These are phyloP conservation scores for Marcusenius ussheri DNA, from an alignment of 2,113 vertebrate species.

Conservation along the genomic window DNA sequence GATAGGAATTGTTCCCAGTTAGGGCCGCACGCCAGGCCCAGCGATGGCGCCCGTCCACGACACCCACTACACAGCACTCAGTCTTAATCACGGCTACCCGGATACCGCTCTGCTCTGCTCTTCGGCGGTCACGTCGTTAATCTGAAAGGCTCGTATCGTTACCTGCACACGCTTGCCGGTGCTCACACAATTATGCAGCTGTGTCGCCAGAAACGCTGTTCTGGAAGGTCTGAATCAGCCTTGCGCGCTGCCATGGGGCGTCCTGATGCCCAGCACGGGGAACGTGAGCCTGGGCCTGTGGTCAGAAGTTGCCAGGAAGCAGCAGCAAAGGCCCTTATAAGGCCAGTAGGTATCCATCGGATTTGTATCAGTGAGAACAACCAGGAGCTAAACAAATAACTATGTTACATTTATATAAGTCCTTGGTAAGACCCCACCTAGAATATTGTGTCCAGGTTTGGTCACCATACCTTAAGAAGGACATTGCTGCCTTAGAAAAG, in stretches of 20 bases:
- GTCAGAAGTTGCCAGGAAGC: neutral
- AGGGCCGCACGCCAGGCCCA: neutral
- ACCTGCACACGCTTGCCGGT: neutral
- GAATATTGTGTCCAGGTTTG: too few species aligned
- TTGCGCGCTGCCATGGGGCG: neutral
- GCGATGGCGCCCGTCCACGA: neutral
- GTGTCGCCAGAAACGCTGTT: neutral
- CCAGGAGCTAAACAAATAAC: neutral
- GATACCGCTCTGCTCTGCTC: neutral
- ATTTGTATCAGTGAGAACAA: neutral
- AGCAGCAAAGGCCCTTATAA: neutral
- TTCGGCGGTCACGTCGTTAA: neutral
- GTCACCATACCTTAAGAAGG: too few species aligned
- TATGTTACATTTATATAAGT: neutral
- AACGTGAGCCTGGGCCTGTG: neutral
- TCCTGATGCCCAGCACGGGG: neutral
- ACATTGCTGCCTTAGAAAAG: too few species aligned
- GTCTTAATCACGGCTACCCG: neutral
- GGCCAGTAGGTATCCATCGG: neutral
- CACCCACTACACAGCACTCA: conserved; percentile 1
- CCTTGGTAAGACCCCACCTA: too few species aligned
- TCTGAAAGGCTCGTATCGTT: neutral
- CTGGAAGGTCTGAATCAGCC: neutral
- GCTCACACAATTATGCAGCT: neutral
- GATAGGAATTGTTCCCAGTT: neutral